Conservation (phyloP, 2,888 invertebrate genomes). For the Gnatocerus cornutus region DNA sequence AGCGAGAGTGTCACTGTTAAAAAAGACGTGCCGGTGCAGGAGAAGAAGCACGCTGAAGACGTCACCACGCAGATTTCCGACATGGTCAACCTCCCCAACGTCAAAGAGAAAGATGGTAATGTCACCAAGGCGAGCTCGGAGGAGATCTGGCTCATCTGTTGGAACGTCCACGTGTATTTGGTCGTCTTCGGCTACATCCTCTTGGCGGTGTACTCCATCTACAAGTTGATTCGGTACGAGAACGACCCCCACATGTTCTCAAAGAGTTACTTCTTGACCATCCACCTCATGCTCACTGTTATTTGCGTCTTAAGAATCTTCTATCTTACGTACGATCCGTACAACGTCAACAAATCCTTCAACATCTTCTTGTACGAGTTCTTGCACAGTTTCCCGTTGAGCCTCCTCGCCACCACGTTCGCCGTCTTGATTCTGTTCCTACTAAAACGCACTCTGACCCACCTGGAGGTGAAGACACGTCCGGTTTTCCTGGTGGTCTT, state of each 20-base stretch:
- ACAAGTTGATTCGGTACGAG: slow-evolving; percentile 90
- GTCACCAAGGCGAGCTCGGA: slow-evolving; percentile 68
- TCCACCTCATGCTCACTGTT: slow-evolving; percentile 87
- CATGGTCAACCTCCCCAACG: slow-evolving; percentile 76
- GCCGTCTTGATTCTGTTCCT: slow-evolving; percentile 90
- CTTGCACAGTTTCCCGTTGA: slow-evolving; percentile 88
- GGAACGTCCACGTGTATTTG: slow-evolving; percentile 93
- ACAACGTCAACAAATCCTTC: slow-evolving; percentile 88
- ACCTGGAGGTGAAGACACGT: slow-evolving; percentile 81
- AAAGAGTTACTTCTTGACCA: slow-evolving; percentile 89
- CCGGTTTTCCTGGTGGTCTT: slow-evolving; percentile 86
- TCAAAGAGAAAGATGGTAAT: slow-evolving; percentile 70
- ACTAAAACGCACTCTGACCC: slow-evolving; percentile 82
- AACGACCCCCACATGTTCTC: slow-evolving; percentile 90
- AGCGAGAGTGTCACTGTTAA: slow-evolving; percentile 67
- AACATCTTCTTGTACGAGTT: slow-evolving; percentile 87
- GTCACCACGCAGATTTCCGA: slow-evolving; percentile 69
- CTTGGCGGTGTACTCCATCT: slow-evolving; percentile 88
- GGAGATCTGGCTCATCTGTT: slow-evolving; percentile 86
- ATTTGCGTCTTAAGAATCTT: slow-evolving; percentile 89
- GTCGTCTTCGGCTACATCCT: slow-evolving; percentile 89
- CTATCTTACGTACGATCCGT: slow-evolving; percentile 93
- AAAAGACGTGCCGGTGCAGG: slow-evolving; percentile 61
- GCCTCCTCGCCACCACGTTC: slow-evolving; percentile 91
- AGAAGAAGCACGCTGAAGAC: slow-evolving; percentile 59